phyloP scores from a whole-genome alignment of 1,140 invertebrate species.

The Brachionus rubens region DNA sequence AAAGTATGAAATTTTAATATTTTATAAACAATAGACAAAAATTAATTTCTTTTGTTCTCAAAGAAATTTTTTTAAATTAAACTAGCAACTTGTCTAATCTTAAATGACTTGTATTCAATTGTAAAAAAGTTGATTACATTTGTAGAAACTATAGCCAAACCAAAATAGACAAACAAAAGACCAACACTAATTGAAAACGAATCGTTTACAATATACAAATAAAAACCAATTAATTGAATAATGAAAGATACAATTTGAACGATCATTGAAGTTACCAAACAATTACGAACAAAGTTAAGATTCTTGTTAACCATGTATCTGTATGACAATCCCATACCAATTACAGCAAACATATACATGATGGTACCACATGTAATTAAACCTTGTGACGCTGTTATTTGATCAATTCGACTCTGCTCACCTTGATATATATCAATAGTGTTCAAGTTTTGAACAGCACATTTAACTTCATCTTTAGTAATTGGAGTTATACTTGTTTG shows the following conservation, averaged over 20 bases:
- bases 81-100: slow-evolving; percentile 34
- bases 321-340: slow-evolving; percentile 21
- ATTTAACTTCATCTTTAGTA: neutral
- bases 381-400: slow-evolving; percentile 9
- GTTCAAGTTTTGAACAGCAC: neutral
- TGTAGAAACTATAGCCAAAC: slow-evolving; percentile 17
- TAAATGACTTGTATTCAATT: slow-evolving; percentile 33
- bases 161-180: slow-evolving; percentile 34
- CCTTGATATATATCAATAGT: neutral
- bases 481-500: neutral
- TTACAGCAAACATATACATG: neutral
- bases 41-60: too few relatives aligned
- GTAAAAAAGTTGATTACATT: slow-evolving; percentile 42
- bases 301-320: slow-evolving; percentile 22
- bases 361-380: slow-evolving; percentile 1
- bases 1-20: too few relatives aligned
- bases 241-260: slow-evolving; percentile 36
- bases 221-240: slow-evolving; percentile 35
- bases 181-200: neutral
- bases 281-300: slow-evolving; percentile 28
- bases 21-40: too few relatives aligned
- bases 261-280: slow-evolving; percentile 19
- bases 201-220: slow-evolving; percentile 23
- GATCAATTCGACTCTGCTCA: slow-evolving; percentile 20
- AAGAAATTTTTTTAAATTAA: slow-evolving; percentile 33